These are phyloP conservation scores for Pitangus sulphuratus DNA, from an alignment of 2,797 vertebrate species.

Conservation along the genomic window DNA sequence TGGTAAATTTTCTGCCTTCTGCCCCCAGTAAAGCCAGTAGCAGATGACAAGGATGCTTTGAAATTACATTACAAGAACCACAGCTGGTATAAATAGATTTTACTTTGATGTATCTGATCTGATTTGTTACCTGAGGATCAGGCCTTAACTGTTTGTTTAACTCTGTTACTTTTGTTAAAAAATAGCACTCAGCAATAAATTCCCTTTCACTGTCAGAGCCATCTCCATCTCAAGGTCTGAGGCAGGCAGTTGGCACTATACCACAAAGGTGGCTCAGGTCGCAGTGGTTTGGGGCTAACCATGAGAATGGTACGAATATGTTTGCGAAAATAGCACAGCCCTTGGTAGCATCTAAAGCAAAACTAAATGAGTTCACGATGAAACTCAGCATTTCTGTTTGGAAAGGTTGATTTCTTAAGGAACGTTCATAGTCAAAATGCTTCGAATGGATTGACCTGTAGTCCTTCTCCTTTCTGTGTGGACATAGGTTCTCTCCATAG, in stretches of 20 bases:
- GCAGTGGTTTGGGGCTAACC: background rate
- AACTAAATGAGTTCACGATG: accelerated
- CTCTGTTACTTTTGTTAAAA: background rate
- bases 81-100: background rate
- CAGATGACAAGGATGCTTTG: background rate
- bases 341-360: background rate
- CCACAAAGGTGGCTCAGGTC: accelerated
- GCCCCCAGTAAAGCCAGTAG: background rate
- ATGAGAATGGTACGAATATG: accelerated
- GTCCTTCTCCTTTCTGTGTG: background rate
- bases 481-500: background rate
- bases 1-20: background rate
- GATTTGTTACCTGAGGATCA: background rate
- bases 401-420: background rate
- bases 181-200: background rate
- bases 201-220: background rate
- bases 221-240: background rate
- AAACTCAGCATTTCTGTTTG: background rate
- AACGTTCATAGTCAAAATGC: background rate
- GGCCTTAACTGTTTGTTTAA: background rate
- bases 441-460: background rate
- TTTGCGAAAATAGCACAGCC: background rate
- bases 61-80: background rate
- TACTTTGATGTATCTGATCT: background rate
- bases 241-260: accelerated